These are phyloP conservation scores for Leptinotarsa rubiginosa DNA, from an alignment of 2,888 invertebrate genomes.

Conservation along the genomic window DNA sequence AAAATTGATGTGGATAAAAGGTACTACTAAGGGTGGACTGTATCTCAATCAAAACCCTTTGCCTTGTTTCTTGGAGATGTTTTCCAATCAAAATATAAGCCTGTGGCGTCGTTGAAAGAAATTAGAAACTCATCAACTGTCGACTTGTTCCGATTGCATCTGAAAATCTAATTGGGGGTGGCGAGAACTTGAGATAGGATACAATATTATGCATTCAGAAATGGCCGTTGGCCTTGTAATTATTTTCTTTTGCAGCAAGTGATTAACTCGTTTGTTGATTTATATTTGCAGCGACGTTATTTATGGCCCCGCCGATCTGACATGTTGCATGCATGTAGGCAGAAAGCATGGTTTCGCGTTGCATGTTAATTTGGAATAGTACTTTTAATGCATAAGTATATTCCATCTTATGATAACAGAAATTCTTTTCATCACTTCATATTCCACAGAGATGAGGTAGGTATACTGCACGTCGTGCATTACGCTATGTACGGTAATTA, in stretches of 20 bases:
- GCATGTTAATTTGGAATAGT: conserved; percentile 66
- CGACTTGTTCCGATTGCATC: conserved; percentile 31
- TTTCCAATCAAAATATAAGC: background rate
- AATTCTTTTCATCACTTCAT: conserved; percentile 43
- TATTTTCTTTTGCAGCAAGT: conserved; percentile 67
- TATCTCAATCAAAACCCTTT: too few relatives aligned
- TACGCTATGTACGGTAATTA: too few relatives aligned
- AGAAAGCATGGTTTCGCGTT: conserved; percentile 65
- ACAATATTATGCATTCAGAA: conserved; percentile 51
- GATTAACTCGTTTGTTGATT: conserved; percentile 68
- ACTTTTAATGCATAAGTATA: conserved; percentile 51
- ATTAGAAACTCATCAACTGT: background rate
- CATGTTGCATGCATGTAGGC: conserved; percentile 67
- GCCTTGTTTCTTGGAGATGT: too few relatives aligned
- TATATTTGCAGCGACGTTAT: conserved; percentile 64
- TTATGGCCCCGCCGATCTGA: conserved; percentile 64
- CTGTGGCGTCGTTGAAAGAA: background rate
- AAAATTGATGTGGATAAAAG: too few relatives aligned
- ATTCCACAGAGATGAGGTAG: background rate
- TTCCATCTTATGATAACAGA: conserved; percentile 25
- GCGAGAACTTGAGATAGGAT: conserved; percentile 43
- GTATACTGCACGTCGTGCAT: too few relatives aligned
- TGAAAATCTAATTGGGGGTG: conserved; percentile 47
- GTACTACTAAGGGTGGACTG: too few relatives aligned
- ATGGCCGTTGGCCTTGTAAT: conserved; percentile 66